Evolutionary conservation across 2,113 vertebrate species (phyloP), one percentile per base, ranked within the genome.

Genomic region (Oreochromis tanganicae): DNA sequence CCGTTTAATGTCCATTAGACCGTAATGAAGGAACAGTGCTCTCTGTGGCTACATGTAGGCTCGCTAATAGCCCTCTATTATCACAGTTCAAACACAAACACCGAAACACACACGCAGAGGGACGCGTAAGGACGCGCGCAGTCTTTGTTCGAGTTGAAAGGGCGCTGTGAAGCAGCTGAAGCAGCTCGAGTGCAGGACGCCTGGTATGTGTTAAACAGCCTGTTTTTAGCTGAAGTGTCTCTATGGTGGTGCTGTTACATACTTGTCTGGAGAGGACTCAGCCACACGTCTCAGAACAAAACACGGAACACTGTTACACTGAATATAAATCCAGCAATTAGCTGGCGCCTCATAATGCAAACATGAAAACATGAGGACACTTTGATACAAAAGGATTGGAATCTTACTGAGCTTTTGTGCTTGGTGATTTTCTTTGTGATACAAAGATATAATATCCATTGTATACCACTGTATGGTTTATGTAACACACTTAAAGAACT

Each of bases 1-100:
- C 52, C 43, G 32, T 75, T 93, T 94, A 93, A 90, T 86, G 78
- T 89, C 89, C 88, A 92, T 95, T 93, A 88, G 82, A 38, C 61
- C 55, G 12, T 90, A 91, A 92, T 92, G 81, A 95, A 87, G 81
- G 85, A 92, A 87, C 24, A 34, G 63, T 43, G 85, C 80, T 89
- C 83, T 95, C 73, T 5, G 29, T 90, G 87, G 61, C 73, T 85
- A 41, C 59, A 63, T 81, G 82, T 89, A 87, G 90, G 63, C 88
- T 50, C 52, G 38, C 73, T 93, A 94, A 91, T 94, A 87, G 92
- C 86, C 82, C 84, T 89, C 85, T 87, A 92, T 95, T 92, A 95
- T 87, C 87, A 87, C 84, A 91, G 86, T 90, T 87, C 85, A 90
- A 81, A 87, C 85, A 86, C 84, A 78, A 32, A 89, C 87, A 82